Evolutionary conservation across 2,113 vertebrate genomes (phyloP).

Genomic region (Periophthalmodon schlosseri): DNA sequence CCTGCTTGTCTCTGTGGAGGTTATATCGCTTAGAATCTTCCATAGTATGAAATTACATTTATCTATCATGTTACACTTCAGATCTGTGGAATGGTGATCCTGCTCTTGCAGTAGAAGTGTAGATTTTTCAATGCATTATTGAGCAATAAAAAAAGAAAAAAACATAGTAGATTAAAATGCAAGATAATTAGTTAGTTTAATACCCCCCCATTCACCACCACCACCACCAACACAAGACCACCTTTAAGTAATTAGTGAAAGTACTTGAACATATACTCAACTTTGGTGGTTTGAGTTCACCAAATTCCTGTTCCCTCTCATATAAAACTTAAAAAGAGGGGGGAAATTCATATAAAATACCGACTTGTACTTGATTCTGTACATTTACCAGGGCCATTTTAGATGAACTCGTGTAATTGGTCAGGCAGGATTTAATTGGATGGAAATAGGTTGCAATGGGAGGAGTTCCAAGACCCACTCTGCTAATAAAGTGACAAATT

Average conservation of each 20-base stretch:
- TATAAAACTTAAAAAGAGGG: neutral
- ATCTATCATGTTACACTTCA: too few species aligned
- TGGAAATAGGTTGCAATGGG: constrained; percentile 3
- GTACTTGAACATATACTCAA: neutral
- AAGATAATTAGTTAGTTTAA: too few species aligned
- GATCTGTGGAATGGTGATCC: too few species aligned
- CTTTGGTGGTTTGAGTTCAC: neutral
- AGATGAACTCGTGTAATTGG: neutral
- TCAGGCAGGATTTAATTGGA: neutral
- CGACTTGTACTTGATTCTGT: neutral
- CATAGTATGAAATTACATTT: too few species aligned
- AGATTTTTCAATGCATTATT: too few species aligned
- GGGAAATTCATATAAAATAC: neutral
- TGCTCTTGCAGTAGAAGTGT: too few species aligned
- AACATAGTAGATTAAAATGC: too few species aligned
- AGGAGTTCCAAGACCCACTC: constrained; percentile 1
- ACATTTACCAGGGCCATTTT: neutral
- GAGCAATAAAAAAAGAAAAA: too few species aligned
- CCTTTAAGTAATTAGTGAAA: neutral
- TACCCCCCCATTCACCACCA: too few species aligned
- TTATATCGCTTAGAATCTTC: too few species aligned
- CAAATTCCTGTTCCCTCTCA: neutral
- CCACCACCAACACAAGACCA: too few species aligned
- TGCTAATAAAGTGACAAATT: constrained; percentile 1
- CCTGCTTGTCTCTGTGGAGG: too few species aligned